These are phyloP conservation scores for Papilio glaucus DNA, from an alignment of 1,140 invertebrate genomes.

Conservation along the genomic window DNA sequence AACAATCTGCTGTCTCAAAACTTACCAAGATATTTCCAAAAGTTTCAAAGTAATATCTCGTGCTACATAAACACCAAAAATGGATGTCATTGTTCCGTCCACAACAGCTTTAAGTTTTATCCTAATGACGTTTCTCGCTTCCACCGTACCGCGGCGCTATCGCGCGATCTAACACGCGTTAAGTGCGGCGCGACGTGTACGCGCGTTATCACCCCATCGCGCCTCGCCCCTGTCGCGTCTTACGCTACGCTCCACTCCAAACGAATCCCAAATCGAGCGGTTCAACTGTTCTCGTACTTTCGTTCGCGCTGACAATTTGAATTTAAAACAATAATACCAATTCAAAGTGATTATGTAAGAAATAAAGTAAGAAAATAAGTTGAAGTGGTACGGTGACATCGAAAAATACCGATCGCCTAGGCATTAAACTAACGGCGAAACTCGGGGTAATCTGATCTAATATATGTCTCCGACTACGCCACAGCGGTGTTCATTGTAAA, in stretches of 20 bases:
- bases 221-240: conserved; percentile 13
- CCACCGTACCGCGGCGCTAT: background rate
- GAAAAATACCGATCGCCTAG: too few species aligned
- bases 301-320: background rate
- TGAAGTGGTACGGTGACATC: background rate
- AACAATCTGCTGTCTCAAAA: background rate
- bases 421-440: too few species aligned
- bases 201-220: conserved; percentile 22
- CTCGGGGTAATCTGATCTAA: too few species aligned
- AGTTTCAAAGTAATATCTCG: background rate
- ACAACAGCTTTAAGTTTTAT: conserved; percentile 23
- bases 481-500: too few species aligned
- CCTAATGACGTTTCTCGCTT: conserved; percentile 7
- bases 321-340: background rate
- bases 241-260: background rate
- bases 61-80: conserved; percentile 16
- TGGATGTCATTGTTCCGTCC: background rate
- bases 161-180: conserved; percentile 31
- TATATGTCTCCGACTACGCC: too few species aligned
- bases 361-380: background rate
- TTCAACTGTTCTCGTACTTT: conserved; percentile 16
- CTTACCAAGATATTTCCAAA: background rate
- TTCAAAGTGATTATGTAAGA: background rate
- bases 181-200: conserved; percentile 16
- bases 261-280: conserved; percentile 7